phyloP scores from a whole-genome alignment of 92 coral and sea anemone genomes.

The Phenganax subtilis region DNA sequence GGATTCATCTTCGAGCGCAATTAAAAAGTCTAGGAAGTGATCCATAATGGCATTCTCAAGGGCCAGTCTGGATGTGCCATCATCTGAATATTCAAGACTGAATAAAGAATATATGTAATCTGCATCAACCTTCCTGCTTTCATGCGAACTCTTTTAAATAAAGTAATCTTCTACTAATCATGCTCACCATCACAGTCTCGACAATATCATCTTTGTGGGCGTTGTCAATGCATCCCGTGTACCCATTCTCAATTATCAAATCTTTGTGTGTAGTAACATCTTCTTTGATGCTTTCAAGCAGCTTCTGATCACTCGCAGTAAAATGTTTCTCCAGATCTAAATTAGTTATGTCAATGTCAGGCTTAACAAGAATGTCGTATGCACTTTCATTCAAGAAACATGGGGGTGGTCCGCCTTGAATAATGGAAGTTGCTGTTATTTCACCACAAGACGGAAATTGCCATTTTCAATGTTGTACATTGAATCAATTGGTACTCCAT shows the following conservation, averaged over 20 bases:
- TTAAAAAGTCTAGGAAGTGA: conserved; percentile 56
- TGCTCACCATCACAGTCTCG: conserved; percentile 60
- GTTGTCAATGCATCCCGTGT: conserved; percentile 52
- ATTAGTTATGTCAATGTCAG: conserved; percentile 46
- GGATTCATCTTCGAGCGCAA: conserved; percentile 54
- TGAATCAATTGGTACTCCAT: conserved; percentile 55
- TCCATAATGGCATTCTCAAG: conserved; percentile 52
- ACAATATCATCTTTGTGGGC: conserved; percentile 52
- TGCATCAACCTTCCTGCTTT: conserved; percentile 52
- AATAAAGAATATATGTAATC: conserved; percentile 59
- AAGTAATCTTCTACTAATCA: conserved; percentile 54
- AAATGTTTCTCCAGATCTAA: conserved; percentile 53
- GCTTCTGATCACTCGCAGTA: conserved; percentile 50
- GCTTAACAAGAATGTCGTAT: conserved; percentile 45
- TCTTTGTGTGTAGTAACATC: conserved; percentile 51
- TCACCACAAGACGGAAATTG: conserved; percentile 59
- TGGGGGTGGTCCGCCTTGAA: conserved; percentile 65
- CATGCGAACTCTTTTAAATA: conserved; percentile 47
- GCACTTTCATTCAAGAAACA: conserved; percentile 51
- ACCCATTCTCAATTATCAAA: conserved; percentile 51
- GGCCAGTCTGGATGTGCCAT: conserved; percentile 42
- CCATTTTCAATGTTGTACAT: conserved; percentile 54
- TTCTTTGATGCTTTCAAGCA: conserved; percentile 46
- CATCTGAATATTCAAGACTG: conserved; percentile 45
- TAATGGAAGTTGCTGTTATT: conserved; percentile 54